Evolutionary conservation across 37 sponge, comb jelly and placozoan species (phyloP), one percentile per base, ranked within the genome.

Genomic region (Mnemiopsis leidyi): DNA sequence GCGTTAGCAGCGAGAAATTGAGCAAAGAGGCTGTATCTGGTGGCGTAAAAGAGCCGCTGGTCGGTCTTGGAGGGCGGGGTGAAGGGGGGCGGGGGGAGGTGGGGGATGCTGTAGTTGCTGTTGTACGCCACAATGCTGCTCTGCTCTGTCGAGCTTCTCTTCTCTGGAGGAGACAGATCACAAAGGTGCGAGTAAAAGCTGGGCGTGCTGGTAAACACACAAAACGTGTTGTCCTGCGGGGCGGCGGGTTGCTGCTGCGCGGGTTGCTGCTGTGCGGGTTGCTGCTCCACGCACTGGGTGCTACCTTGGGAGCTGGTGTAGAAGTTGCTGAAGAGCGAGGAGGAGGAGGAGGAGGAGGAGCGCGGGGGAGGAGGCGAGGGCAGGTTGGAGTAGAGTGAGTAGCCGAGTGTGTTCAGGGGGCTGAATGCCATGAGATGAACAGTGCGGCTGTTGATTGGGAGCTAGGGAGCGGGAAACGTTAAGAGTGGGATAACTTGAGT

Each of bases 361-460:
- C 30, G 34, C 5, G 34, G 37, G 36, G 37, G 2, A 5, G 82
- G 82, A 29, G 82, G 21, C 9, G 82, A 79, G 21, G 82, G 82
- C 3, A 79, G 82, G 21, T 13, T 79, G 36, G 35, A 36, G 82
- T 79, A 79, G 82, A 79, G 82, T 36, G 82, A 79, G 82, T 79
- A 79, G 21, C 82, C 37, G 82, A 79, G 82, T 9, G 82, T 79
- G 82, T 79, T 79, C 36, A 79, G 82, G 34, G 82, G 82, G 36
- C 82, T 79, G 82, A 79, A 79, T 79, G 82, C 82, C 82, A 79
- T 79, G 82, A 36, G 3, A 25, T 21, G 73, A 69, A 48, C 61
- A 18, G 61, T 48, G 61, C 61, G 13, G 61, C 61, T 48, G 13
- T 13, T 48, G 61, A 48, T 13, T 48, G 61, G 9, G 61, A n/a